Conservation (phyloP, 1,140 invertebrate genomes). For the Drosophila rhopaloa region DNA sequence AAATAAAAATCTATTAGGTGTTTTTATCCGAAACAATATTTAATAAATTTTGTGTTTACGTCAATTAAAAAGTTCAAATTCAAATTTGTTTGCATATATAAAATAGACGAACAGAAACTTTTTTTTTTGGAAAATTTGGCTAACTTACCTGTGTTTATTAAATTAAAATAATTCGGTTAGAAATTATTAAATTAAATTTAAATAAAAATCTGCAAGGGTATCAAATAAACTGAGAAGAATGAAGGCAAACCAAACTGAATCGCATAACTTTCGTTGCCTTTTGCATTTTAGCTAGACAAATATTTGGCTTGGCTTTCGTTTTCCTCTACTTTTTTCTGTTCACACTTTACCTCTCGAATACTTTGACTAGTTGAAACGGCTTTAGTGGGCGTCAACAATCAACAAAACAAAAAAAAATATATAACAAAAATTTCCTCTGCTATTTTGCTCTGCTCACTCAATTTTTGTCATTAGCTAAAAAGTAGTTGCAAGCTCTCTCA, state of each 20-base stretch:
- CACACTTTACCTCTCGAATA: constrained; percentile 17
- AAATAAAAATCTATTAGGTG: no score
- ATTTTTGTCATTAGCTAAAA: constrained; percentile 44
- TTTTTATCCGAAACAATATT: no score
- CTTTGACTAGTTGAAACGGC: constrained; percentile 7
- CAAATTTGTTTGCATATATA: no score
- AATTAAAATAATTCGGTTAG: no score
- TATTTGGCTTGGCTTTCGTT: constrained; percentile 71
- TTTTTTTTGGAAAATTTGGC: no score
- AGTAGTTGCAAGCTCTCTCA: constrained; percentile 42
- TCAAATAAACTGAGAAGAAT: not conserved
- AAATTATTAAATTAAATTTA: not conserved
- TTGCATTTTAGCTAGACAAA: constrained; percentile 77
- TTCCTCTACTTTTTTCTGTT: constrained; percentile 32
- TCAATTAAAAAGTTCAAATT: no score
- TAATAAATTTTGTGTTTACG: no score
- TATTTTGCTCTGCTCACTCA: constrained; percentile 7
- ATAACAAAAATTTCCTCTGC: constrained; percentile 14
- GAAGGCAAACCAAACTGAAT: not conserved
- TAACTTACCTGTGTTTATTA: no score
- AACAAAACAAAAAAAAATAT: not conserved
- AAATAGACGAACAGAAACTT: no score
- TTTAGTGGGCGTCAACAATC: constrained; percentile 11
- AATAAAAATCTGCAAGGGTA: constrained; percentile 25
- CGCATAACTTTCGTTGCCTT: constrained; percentile 43